These are phyloP conservation scores for Podargus strigoides DNA, from an alignment of 2,797 vertebrate genomes.

Conservation along the genomic window DNA sequence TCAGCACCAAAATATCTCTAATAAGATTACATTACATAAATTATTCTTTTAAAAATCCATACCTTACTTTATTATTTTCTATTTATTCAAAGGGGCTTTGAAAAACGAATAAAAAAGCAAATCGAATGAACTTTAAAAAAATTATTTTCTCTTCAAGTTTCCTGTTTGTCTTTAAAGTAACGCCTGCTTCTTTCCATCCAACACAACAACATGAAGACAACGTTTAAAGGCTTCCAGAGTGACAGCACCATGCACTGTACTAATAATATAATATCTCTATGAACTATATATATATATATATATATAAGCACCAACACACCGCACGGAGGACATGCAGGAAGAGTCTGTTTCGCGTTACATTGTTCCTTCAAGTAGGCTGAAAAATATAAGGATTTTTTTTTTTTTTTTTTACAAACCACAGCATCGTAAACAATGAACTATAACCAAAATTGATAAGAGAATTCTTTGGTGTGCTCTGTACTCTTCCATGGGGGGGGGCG, in stretches of 20 bases:
- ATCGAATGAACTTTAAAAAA: slow-evolving; percentile 66
- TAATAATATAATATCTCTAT: slow-evolving; percentile 73
- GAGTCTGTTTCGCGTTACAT: slow-evolving; percentile 88
- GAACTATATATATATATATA: slow-evolving; percentile 64
- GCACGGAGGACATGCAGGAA: slow-evolving; percentile 91
- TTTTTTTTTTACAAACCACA: slow-evolving; percentile 82
- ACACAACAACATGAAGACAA: slow-evolving; percentile 70
- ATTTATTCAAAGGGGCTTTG: slow-evolving; percentile 66
- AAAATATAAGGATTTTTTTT: slow-evolving; percentile 71
- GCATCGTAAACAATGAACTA: slow-evolving; percentile 82
- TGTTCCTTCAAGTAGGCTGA: slow-evolving; percentile 92
- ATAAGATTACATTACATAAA: slow-evolving; percentile 73
- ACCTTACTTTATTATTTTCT: slow-evolving; percentile 56
- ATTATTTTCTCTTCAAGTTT: slow-evolving; percentile 75
- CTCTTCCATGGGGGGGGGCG: too few species aligned
- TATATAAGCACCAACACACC: slow-evolving; percentile 72
- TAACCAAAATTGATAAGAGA: slow-evolving; percentile 92
- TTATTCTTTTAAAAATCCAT: slow-evolving; percentile 65
- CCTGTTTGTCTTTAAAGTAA: slow-evolving; percentile 58
- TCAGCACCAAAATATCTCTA: slow-evolving; percentile 70
- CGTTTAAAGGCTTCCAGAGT: slow-evolving; percentile 71
- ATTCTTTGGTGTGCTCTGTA: slow-evolving; percentile 98
- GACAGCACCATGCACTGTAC: slow-evolving; percentile 79
- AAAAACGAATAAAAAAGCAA: slow-evolving; percentile 67
- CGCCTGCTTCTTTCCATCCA: slow-evolving; percentile 58